Percentiles rank a stretch among this genome's conserved stretches.
Evolutionary conservation across 1,140 invertebrate genomes (phyloP).

Genomic region (Lasaia peninsularis): DNA sequence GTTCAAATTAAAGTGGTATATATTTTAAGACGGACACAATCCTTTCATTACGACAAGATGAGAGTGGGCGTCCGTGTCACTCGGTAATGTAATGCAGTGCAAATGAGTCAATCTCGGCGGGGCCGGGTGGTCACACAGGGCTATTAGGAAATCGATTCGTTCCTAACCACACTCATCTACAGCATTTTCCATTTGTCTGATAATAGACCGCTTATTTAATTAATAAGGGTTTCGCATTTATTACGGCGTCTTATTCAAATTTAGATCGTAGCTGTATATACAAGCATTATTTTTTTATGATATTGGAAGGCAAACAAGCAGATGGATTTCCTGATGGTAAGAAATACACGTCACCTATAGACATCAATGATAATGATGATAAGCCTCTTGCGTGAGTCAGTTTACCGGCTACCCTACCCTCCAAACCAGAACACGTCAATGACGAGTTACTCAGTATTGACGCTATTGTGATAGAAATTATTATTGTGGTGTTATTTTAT

Average conservation of each 20-base stretch:
- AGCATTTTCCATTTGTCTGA: slow-evolving; percentile 37
- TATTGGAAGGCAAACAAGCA: too few species aligned
- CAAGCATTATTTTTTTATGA: too few species aligned
- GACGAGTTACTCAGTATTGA: too few species aligned
- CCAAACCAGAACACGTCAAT: too few species aligned
- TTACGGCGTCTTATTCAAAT: not conserved
- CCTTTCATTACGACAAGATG: slow-evolving; percentile 63
- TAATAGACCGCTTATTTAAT: slow-evolving; percentile 46
- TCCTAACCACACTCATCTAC: slow-evolving; percentile 53
- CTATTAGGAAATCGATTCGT: slow-evolving; percentile 74
- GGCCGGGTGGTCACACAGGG: slow-evolving; percentile 54
- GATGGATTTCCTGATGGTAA: too few species aligned
- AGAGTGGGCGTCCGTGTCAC: slow-evolving; percentile 69
- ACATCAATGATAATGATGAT: too few species aligned
- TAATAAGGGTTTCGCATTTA: slow-evolving; percentile 32
- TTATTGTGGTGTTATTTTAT: too few species aligned
- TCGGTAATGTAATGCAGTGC: slow-evolving; percentile 76
- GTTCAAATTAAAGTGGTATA: not conserved
- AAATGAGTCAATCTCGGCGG: slow-evolving; percentile 75
- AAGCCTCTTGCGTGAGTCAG: too few species aligned
- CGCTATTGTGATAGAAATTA: too few species aligned
- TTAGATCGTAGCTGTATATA: too few species aligned
- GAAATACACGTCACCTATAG: too few species aligned
- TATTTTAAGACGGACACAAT: slow-evolving; percentile 20
- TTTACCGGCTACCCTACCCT: too few species aligned